Percentiles rank a stretch among this genome's conserved stretches.
Conservation (phyloP, 2,888 invertebrate genomes). For the Conomelus anceps region DNA sequence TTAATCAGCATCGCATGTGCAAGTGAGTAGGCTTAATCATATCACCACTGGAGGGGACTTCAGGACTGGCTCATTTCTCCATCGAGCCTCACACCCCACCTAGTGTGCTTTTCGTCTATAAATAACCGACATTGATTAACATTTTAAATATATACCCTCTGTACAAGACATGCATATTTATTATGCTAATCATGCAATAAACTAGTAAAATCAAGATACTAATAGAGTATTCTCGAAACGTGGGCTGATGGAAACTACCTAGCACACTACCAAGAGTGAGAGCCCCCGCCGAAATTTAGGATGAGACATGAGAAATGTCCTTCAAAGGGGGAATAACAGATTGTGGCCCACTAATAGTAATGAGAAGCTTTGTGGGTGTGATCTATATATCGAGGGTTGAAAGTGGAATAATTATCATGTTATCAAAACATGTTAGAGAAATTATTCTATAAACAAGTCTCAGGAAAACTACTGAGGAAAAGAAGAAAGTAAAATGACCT, state of each 20-base stretch:
- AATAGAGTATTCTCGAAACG: background rate
- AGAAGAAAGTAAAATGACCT: too few relatives aligned
- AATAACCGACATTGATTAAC: background rate
- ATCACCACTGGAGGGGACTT: background rate
- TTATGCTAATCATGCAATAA: background rate
- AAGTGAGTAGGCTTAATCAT: background rate
- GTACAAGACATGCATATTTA: background rate
- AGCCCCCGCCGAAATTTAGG: background rate
- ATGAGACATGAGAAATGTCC: background rate
- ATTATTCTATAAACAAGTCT: too few relatives aligned
- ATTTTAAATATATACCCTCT: background rate
- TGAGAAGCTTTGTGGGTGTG: background rate
- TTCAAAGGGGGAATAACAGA: background rate
- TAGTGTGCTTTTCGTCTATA: background rate
- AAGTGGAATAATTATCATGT: background rate
- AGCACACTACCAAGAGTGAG: background rate
- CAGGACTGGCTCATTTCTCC: background rate
- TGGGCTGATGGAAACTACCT: background rate
- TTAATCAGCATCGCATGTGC: background rate
- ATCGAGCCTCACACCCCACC: background rate
- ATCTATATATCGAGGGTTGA: background rate
- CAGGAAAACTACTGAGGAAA: too few relatives aligned
- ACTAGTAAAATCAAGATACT: background rate
- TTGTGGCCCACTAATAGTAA: background rate
- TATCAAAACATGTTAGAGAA: background rate